Base-by-base conservation (phyloP, 2,888 invertebrate species). In the Seladonia tumulorum region DNA sequence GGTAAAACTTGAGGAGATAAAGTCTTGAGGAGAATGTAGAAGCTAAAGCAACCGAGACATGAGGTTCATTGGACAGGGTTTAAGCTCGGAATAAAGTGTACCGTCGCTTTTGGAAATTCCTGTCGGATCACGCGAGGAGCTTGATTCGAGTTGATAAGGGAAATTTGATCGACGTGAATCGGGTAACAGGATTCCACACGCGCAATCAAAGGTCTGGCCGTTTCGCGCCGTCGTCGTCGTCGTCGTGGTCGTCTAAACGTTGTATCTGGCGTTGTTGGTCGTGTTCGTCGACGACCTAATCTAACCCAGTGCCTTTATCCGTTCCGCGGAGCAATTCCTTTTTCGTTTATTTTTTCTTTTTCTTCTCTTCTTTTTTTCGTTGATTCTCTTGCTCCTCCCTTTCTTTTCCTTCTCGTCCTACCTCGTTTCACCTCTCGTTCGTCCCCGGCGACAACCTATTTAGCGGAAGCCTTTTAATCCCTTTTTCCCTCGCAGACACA, bases 271-370 rank as follows among this genome's bases (percentile, higher is more conserved):
- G n/a, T 82, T 81, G 87, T 87, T 82, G 25, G 18, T 25, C 72
- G 39, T 42, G 71, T 82, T 72, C 68, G 47, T 25, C 72, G 78
- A 22, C 76, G 71, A 80, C 68, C 76, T 75, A 76, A 78, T 82
- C 76, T 72, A 86, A 87, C 87, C 86, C 70, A 85, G 49, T 87
- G 82, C 66, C 77, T 70, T 86, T 78, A 82, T 60, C 70, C 85
- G 66, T 45, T 7, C 63, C n/a, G 25, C 47, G n/a, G 35, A n/a
- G 63, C 66, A 35, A 68, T 39, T 78, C 72, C 85, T 74, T 45
- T 74, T 81, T 66, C 22, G 22, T 53, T 22, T 35, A 35, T 35
- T 35, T 35, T 39, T 78, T 72, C 85, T 74, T 45, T 74, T 79
- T 66, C 22, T 8, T 53, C 10, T 53, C 22, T 18, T 18, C 18